Conservation (phyloP, 1,140 invertebrate genomes). For the Andrena cerasifolii region DNA sequence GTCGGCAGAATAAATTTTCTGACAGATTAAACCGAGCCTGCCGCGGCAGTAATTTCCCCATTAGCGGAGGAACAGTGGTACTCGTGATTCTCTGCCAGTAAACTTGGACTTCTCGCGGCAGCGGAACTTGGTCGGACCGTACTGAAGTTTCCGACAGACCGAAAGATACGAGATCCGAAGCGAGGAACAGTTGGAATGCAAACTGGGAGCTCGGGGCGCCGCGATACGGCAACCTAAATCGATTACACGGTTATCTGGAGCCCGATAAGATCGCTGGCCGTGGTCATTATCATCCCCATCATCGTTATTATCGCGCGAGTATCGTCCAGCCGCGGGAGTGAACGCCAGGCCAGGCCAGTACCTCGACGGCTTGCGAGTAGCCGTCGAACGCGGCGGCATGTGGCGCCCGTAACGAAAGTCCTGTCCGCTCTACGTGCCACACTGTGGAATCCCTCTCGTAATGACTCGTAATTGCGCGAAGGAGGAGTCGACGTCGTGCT, state of each 20-base stretch:
- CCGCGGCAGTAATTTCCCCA: slow-evolving; percentile 15
- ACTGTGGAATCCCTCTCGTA: slow-evolving; percentile 60
- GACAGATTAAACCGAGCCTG: slow-evolving; percentile 43
- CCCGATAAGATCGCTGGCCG: neutral
- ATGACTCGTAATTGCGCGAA: slow-evolving; percentile 69
- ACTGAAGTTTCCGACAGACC: neutral
- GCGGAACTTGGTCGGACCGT: neutral
- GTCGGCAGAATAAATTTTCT: slow-evolving; percentile 56
- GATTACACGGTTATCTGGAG: neutral
- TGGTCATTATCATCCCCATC: neutral
- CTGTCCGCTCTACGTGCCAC: slow-evolving; percentile 27
- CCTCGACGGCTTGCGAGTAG: slow-evolving; percentile 34
- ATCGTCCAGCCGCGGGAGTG: neutral
- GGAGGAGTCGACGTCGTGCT: slow-evolving; percentile 65
- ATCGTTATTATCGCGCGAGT: neutral
- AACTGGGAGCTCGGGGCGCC: neutral
- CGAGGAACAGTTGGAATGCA: neutral
- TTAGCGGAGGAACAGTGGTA: slow-evolving; percentile 25
- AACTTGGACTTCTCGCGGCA: slow-evolving; percentile 2
- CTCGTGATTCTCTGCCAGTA: neutral
- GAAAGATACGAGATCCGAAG: neutral
- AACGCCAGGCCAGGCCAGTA: neutral
- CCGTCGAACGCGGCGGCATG: neutral
- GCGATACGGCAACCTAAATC: slow-evolving; percentile 1
- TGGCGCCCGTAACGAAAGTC: slow-evolving; percentile 11